Percentiles rank a stretch among this genome's conserved stretches.
phyloP scores from a whole-genome alignment of 2,888 invertebrate genomes.

The Drosophila paramelanica region DNA sequence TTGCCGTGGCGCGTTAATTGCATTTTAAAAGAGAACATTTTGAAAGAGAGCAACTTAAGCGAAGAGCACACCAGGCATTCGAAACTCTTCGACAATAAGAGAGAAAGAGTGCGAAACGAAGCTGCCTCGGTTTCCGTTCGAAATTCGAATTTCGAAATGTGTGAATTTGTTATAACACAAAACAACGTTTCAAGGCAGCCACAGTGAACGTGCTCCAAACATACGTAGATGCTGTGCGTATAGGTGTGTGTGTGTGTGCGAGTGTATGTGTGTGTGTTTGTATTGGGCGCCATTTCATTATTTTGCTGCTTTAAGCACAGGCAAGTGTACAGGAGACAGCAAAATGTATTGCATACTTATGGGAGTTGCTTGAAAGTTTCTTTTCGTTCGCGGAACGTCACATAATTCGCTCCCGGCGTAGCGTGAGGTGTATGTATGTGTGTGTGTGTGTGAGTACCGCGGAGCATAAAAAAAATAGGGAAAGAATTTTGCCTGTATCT shows the following conservation, averaged over 20 bases:
- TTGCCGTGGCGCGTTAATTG: slow-evolving; percentile 14
- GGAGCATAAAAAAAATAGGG: background rate
- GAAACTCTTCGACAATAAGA: slow-evolving; percentile 14
- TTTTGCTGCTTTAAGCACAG: slow-evolving; percentile 52
- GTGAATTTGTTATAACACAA: slow-evolving; percentile 71
- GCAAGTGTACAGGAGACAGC: slow-evolving; percentile 39
- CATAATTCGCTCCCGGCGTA: slow-evolving; percentile 36
- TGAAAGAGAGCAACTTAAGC: slow-evolving; percentile 16
- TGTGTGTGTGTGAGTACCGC: too few species aligned
- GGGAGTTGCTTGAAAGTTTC: slow-evolving; percentile 57
- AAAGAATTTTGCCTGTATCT: background rate
- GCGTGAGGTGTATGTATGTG: background rate
- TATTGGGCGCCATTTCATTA: slow-evolving; percentile 55
- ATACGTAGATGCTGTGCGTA: slow-evolving; percentile 39
- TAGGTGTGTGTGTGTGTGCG: slow-evolving; percentile 1
- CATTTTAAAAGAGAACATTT: slow-evolving; percentile 19
- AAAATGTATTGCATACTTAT: slow-evolving; percentile 64
- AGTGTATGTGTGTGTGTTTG: slow-evolving; percentile 16
- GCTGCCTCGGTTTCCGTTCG: slow-evolving; percentile 52
- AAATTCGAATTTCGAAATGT: slow-evolving; percentile 76
- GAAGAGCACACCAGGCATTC: background rate
- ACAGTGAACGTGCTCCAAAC: slow-evolving; percentile 24
- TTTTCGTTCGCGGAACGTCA: slow-evolving; percentile 20
- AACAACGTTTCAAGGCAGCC: slow-evolving; percentile 23
- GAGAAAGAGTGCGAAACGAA: slow-evolving; percentile 16